Conservation (phyloP, 2,113 vertebrate species). For the Theristicus caerulescens region DNA sequence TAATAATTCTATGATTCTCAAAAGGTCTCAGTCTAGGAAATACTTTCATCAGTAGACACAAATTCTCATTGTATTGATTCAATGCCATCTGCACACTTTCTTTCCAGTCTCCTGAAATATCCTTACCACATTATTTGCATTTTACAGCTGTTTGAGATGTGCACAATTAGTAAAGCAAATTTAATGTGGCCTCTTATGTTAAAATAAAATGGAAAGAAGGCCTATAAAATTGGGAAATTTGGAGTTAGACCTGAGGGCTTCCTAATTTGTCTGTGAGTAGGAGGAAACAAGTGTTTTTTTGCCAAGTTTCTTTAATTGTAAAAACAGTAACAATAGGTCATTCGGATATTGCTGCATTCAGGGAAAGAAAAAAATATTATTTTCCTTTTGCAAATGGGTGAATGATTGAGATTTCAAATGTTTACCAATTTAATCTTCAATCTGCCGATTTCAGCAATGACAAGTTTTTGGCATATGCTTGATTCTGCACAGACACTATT, state of each 20-base stretch:
- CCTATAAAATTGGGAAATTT: not conserved
- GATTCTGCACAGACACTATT: not conserved
- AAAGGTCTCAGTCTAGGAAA: not conserved
- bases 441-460: not conserved
- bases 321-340: not conserved
- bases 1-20: not conserved
- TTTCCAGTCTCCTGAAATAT: conserved; percentile 3
- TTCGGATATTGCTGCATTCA: not conserved
- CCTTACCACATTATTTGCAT: not conserved
- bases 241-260: not conserved
- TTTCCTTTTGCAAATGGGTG: not conserved
- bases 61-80: not conserved
- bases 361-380: not conserved
- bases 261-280: not conserved
- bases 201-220: not conserved
- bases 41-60: not conserved
- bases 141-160: not conserved
- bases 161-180: not conserved
- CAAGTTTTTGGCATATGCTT: not conserved
- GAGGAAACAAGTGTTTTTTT: not conserved
- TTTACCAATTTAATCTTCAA: not conserved
- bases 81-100: conserved; percentile 2
- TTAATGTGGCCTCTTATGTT: not conserved
- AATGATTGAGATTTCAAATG: not conserved
- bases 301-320: not conserved